Percentiles rank a stretch among this genome's conserved stretches.
phyloP scores from a whole-genome alignment of 2,113 vertebrate genomes.

The Platichthys stellatus region DNA sequence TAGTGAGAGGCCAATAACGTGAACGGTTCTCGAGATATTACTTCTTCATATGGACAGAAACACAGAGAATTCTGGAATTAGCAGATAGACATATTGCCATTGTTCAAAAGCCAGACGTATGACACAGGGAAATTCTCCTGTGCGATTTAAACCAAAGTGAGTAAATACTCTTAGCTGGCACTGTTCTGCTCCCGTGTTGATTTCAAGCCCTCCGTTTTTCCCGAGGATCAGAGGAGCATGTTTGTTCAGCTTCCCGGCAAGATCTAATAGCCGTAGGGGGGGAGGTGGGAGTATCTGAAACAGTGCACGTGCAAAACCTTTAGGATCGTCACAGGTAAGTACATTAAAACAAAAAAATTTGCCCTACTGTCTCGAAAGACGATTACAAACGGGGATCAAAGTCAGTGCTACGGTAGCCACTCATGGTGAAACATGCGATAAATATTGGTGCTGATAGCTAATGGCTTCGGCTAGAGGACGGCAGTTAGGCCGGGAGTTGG shows the following conservation, averaged over 20 bases:
- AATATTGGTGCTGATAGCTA: slow-evolving; percentile 10
- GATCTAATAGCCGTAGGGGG: not conserved
- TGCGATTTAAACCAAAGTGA: not conserved
- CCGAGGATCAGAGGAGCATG: not conserved
- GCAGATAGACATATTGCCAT: not conserved
- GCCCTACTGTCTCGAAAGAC: not conserved
- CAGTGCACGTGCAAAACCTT: not conserved
- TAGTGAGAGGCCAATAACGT: too few relatives aligned
- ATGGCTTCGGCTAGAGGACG: slow-evolving; percentile 22
- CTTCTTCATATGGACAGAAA: not conserved
- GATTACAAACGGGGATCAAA: not conserved
- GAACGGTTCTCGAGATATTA: not conserved
- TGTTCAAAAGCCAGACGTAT: too few relatives aligned
- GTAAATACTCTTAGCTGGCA: not conserved
- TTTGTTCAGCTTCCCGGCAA: not conserved
- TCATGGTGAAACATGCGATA: slow-evolving; percentile 7
- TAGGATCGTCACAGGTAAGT: not conserved
- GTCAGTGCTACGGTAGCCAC: not conserved
- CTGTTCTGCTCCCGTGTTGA: not conserved
- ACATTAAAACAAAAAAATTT: not conserved
- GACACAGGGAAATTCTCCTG: not conserved
- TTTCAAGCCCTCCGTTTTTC: not conserved
- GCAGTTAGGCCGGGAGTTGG: slow-evolving; percentile 19
- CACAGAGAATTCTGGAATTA: not conserved
- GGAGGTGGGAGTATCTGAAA: not conserved